A percentile compares a stretch with the other conserved stretches of the same genome.
These are phyloP conservation scores for Drusus annulatus DNA, from an alignment of 1,140 invertebrate species.

Conservation along the genomic window DNA sequence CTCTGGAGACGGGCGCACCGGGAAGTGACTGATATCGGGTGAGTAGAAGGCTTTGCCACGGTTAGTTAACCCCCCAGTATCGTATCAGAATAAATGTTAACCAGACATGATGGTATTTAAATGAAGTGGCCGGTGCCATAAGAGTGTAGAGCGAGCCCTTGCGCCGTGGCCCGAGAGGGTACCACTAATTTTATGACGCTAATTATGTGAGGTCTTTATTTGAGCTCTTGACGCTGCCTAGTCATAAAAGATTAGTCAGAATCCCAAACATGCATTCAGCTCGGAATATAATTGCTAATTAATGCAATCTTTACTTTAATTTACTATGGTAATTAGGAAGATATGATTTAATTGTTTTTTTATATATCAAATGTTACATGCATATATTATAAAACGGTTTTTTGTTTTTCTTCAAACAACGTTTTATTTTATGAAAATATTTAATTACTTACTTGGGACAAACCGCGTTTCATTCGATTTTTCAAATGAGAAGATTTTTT, in stretches of 20 bases:
- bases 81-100: conserved; percentile 46
- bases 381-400: too few relatives aligned
- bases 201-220: conserved; percentile 48
- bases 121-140: conserved; percentile 1
- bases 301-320: conserved; percentile 30
- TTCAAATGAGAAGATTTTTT: too few relatives aligned
- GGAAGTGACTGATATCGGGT: background rate
- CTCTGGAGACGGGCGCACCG: background rate
- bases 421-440: too few relatives aligned
- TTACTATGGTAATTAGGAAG: conserved; percentile 35
- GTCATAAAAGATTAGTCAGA: conserved; percentile 31
- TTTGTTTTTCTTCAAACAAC: too few relatives aligned
- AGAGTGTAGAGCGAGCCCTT: too few relatives aligned
- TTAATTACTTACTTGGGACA: too few relatives aligned
- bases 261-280: background rate
- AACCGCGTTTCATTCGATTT: too few relatives aligned
- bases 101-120: conserved; percentile 47
- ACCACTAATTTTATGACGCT: conserved; percentile 41
- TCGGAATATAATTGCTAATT: conserved; percentile 33
- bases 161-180: background rate
- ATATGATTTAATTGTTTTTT: conserved; percentile 18
- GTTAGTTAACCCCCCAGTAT: conserved; percentile 40
- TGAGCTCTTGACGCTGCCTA: conserved; percentile 28
- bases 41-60: conserved; percentile 30
- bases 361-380: background rate